Evolutionary conservation across 1,140 invertebrate genomes (phyloP).

Genomic region (Uloborus diversus): DNA sequence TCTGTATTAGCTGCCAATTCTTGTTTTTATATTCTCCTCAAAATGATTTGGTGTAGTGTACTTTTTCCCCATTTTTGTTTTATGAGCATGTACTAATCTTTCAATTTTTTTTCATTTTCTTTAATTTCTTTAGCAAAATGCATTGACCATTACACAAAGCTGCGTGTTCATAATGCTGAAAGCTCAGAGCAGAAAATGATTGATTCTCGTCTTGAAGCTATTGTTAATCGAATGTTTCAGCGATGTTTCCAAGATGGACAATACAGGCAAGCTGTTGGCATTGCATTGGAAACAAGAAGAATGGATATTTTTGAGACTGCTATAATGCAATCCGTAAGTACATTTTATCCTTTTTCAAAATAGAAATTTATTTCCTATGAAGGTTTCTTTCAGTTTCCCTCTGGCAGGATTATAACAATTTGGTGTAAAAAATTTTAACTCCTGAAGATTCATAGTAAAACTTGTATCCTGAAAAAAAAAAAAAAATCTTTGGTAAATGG

Average conservation of each 20-base stretch:
- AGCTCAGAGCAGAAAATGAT: slow-evolving; percentile 74
- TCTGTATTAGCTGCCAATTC: too few relatives aligned
- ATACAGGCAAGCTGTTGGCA: slow-evolving; percentile 90
- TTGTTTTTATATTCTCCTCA: too few relatives aligned
- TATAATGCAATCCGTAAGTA: slow-evolving; percentile 83
- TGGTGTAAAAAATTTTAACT: too few relatives aligned
- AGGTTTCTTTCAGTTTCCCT: background rate
- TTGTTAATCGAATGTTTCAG: slow-evolving; percentile 97
- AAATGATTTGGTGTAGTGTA: too few relatives aligned
- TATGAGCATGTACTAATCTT: background rate
- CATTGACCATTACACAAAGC: slow-evolving; percentile 93
- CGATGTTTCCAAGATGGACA: slow-evolving; percentile 93
- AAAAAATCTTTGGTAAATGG: too few relatives aligned
- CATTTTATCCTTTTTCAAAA: background rate
- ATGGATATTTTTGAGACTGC: slow-evolving; percentile 96
- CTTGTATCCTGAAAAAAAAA: too few relatives aligned
- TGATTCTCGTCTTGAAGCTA: slow-evolving; percentile 88
- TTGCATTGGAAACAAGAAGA: slow-evolving; percentile 92
- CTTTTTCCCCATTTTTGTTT: background rate
- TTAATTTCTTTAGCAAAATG: slow-evolving; percentile 62
- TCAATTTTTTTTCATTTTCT: background rate
- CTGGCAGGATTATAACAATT: too few relatives aligned
- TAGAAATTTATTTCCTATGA: background rate
- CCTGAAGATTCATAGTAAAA: too few relatives aligned
- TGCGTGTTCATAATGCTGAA: slow-evolving; percentile 74